Evolutionary conservation across 2,888 invertebrate species (phyloP).

Genomic region (Drosophila mayaguana): DNA sequence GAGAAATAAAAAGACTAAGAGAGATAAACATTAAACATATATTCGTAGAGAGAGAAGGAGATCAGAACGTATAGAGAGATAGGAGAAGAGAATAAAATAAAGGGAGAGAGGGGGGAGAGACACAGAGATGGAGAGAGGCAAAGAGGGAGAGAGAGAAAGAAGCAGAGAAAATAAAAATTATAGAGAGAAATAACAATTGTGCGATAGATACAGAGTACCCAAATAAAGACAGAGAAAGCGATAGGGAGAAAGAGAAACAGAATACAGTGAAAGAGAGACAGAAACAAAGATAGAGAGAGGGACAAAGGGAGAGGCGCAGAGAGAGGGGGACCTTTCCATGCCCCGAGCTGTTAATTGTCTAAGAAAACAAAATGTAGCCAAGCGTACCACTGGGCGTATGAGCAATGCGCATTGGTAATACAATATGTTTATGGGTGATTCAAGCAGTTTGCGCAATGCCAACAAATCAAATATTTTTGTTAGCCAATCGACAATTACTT

Average conservation of each 20-base stretch:
- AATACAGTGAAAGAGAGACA: background rate
- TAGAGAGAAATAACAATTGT: too few relatives aligned
- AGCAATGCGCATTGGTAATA: slow-evolving; percentile 13
- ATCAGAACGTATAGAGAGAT: too few relatives aligned
- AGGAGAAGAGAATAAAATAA: background rate
- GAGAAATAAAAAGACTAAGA: too few relatives aligned
- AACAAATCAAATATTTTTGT: slow-evolving; percentile 13
- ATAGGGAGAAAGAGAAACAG: background rate
- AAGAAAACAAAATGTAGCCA: slow-evolving; percentile 8
- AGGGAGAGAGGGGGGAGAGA: background rate
- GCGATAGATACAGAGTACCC: background rate
- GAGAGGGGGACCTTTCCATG: background rate
- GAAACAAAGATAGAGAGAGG: background rate
- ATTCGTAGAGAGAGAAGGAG: background rate
- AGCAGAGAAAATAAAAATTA: too few relatives aligned
- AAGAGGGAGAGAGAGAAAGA: background rate
- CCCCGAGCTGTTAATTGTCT: slow-evolving; percentile 16
- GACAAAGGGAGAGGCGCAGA: too few relatives aligned
- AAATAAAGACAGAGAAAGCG: too few relatives aligned
- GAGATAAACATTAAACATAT: too few relatives aligned
- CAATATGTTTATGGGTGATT: slow-evolving; percentile 5
- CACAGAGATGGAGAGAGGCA: background rate
- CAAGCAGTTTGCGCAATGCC: slow-evolving; percentile 17
- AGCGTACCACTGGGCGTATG: slow-evolving; percentile 11
- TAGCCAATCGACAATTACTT: slow-evolving; percentile 20